Percentiles rank a stretch among this genome's conserved stretches.
phyloP scores from a whole-genome alignment of 2,797 vertebrate genomes.

The Echiichthys vipera region DNA sequence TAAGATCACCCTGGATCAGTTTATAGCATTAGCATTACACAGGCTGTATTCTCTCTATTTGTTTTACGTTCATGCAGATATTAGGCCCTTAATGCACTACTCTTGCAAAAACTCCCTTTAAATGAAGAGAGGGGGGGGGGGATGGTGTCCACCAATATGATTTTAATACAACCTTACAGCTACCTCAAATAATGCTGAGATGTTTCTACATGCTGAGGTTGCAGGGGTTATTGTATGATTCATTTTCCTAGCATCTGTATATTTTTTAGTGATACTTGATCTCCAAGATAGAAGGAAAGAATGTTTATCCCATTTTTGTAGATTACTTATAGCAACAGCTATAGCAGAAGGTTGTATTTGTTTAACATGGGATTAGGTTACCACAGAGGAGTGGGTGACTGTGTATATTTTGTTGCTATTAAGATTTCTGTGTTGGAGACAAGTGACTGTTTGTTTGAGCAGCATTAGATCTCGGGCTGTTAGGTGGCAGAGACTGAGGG shows the following conservation, averaged over 20 bases:
- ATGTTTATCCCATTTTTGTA: conserved; percentile 61
- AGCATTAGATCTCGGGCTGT: conserved; percentile 58
- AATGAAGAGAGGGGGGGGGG: neutral
- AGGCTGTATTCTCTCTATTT: conserved; percentile 18
- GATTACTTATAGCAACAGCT: conserved; percentile 55
- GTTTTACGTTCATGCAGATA: conserved; percentile 24
- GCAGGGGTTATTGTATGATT: conserved; percentile 47
- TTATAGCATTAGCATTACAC: neutral
- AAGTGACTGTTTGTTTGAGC: conserved; percentile 76
- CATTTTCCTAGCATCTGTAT: conserved; percentile 66
- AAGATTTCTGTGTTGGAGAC: conserved; percentile 65
- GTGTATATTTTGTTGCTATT: conserved; percentile 72
- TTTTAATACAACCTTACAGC: conserved; percentile 10
- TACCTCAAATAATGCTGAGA: conserved; percentile 17
- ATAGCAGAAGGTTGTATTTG: conserved; percentile 64
- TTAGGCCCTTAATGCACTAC: conserved; percentile 26
- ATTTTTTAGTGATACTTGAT: conserved; percentile 74
- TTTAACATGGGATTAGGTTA: conserved; percentile 78
- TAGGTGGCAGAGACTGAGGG: conserved; percentile 62
- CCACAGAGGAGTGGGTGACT: conserved; percentile 50
- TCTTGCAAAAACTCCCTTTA: conserved; percentile 18
- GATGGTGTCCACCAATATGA: conserved; percentile 11
- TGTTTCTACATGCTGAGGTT: conserved; percentile 31
- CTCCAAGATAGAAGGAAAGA: conserved; percentile 41
- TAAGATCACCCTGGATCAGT: no score